These are phyloP conservation scores for Plemyria rubiginata DNA, from an alignment of 2,888 invertebrate genomes.

Conservation along the genomic window DNA sequence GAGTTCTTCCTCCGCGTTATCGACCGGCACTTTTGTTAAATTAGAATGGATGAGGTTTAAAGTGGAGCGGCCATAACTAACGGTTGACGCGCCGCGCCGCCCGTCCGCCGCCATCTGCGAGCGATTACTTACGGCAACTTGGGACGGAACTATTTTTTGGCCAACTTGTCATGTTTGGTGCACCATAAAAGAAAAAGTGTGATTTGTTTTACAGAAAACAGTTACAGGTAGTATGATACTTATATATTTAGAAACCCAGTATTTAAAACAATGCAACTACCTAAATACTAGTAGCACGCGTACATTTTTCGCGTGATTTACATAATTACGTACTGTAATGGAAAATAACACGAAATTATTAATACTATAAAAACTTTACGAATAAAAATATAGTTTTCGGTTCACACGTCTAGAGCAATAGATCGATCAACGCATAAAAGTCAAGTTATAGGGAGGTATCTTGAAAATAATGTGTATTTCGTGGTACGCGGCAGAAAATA, in stretches of 20 bases:
- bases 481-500: constrained; percentile 60
- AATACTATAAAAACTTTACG: too few relatives aligned
- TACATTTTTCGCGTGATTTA: too few relatives aligned
- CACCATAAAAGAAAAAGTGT: too few relatives aligned
- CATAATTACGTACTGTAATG: too few relatives aligned
- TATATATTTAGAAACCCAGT: too few relatives aligned
- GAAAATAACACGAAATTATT: too few relatives aligned
- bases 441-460: constrained; percentile 1
- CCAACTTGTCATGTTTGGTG: constrained; percentile 20
- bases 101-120: constrained; percentile 29
- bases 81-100: constrained; percentile 63
- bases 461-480: constrained; percentile 14
- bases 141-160: constrained; percentile 33
- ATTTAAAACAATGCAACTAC: too few relatives aligned
- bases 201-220: too few relatives aligned
- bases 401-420: not conserved
- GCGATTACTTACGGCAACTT: constrained; percentile 36
- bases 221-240: too few relatives aligned
- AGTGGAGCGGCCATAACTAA: constrained; percentile 82
- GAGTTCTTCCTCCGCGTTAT: constrained; percentile 81
- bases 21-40: constrained; percentile 84
- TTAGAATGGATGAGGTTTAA: constrained; percentile 85
- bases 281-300: too few relatives aligned
- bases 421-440: constrained; percentile 1
- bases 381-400: not conserved